Evolutionary conservation across 2,797 vertebrate genomes (phyloP).

Genomic region (Phoebastria nigripes): DNA sequence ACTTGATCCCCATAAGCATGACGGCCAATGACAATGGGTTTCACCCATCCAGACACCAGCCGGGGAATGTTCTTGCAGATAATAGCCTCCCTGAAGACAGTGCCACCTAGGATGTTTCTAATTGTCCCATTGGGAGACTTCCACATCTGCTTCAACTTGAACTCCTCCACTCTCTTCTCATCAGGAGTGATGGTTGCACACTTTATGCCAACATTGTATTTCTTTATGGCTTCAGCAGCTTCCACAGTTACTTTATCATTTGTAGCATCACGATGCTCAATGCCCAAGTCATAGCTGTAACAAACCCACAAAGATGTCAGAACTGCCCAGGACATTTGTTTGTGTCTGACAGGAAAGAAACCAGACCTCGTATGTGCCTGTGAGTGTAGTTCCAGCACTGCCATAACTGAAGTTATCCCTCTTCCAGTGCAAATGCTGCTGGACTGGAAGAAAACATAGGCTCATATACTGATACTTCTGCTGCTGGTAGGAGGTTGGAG

Average conservation of each 20-base stretch:
- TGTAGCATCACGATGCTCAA: constrained; percentile 92
- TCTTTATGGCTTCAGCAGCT: constrained; percentile 90
- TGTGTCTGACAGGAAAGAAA: background rate
- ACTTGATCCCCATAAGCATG: constrained; percentile 98
- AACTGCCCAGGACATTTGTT: background rate
- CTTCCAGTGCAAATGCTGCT: background rate
- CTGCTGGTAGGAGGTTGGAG: background rate
- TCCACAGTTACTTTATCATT: constrained; percentile 90
- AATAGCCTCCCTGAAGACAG: constrained; percentile 96
- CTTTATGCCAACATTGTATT: constrained; percentile 91
- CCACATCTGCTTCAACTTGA: constrained; percentile 98
- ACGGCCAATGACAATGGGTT: constrained; percentile 96
- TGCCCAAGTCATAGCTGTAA: constrained; percentile 92
- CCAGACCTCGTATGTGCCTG: background rate
- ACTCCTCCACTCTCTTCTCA: constrained; percentile 95
- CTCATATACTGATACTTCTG: background rate
- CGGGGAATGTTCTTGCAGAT: constrained; percentile 97
- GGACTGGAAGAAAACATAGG: background rate
- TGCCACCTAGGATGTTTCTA: constrained; percentile 95
- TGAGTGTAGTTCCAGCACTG: background rate
- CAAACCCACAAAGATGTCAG: background rate
- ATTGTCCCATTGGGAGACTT: constrained; percentile 97
- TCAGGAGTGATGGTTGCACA: constrained; percentile 98
- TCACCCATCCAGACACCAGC: constrained; percentile 91
- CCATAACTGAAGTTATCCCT: background rate